Base-by-base conservation (phyloP, 2,113 vertebrate genomes). In the Xenopus tropicalis region DNA sequence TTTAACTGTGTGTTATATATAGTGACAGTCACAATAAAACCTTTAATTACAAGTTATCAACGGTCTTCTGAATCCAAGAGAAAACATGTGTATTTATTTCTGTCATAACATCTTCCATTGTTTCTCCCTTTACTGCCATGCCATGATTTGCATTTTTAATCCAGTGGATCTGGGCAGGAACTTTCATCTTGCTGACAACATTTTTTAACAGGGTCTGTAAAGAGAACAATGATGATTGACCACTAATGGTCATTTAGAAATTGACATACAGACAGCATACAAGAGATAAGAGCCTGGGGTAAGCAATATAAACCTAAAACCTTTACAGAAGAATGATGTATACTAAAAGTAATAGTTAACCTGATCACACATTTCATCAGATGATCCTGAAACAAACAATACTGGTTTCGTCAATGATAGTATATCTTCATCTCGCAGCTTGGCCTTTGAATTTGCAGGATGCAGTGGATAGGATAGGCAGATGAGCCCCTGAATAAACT, bases 391-490 rank as follows among this genome's bases (percentile, higher is more conserved):
- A 68, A 98, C 86, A 84, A 97, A 97, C 29, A 98, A 86, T 25
- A 96, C 91, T 0, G 93, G 88, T 46, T 87, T 82, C 68, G 84
- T 84, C 70, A 96, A 78, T 19, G 78, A 83, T 63, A 88, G 82
- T 51, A 98, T 91, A 83, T 94, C 93, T 85, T 91, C 89, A 70
- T 93, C 93, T 58, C 94, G 87, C 65, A 97, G 90, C 59, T 79
- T 88, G 73, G 89, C 85, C 44, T 83, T 76, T 81, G 93, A 90
- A 69, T 91, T 93, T 11, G 94, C 93, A 70, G 87, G 93, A 80
- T 97, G 94, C 71, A 98, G 51, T 3, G 95, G 95, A 61, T 96
- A 98, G 59, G 95, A 96, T 66, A 98, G 89, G 81, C 94, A 98
- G 73, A 98, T 78, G 9, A 97, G 87, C 7, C 96, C 96, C 72